A percentile compares a stretch with the other conserved stretches of the same genome.
Evolutionary conservation across 2,113 vertebrate species (phyloP).

Genomic region (Trematocara stigmaticum): DNA sequence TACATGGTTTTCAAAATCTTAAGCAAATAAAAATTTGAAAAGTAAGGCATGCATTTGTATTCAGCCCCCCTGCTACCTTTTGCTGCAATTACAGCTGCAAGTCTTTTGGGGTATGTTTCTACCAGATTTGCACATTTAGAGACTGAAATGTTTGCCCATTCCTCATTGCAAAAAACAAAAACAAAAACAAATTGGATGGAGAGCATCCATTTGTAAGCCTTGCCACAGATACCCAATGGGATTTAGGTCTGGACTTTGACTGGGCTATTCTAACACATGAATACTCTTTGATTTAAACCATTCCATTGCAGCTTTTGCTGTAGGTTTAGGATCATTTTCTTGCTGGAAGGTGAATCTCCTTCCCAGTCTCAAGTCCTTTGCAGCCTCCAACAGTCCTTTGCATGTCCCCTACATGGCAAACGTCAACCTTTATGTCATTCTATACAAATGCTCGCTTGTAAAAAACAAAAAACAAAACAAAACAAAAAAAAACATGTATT

Average conservation of each 20-base stretch:
- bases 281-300: background rate
- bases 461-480: background rate
- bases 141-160: background rate
- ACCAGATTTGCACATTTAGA: background rate
- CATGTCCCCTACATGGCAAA: background rate
- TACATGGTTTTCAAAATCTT: background rate
- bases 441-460: background rate
- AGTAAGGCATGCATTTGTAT: background rate
- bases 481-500: background rate
- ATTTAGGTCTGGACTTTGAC: background rate
- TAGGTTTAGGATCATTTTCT: background rate
- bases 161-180: background rate
- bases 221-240: background rate
- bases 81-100: background rate
- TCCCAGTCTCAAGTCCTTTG: background rate
- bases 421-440: background rate
- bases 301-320: background rate
- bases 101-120: background rate
- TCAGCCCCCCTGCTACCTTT: background rate
- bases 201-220: background rate
- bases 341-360: background rate
- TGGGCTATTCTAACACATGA: background rate
- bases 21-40: background rate
- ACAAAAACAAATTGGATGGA: background rate
- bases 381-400: background rate